Evolutionary conservation across 2,113 vertebrate genomes (phyloP).

Genomic region (Platysteira castanea): DNA sequence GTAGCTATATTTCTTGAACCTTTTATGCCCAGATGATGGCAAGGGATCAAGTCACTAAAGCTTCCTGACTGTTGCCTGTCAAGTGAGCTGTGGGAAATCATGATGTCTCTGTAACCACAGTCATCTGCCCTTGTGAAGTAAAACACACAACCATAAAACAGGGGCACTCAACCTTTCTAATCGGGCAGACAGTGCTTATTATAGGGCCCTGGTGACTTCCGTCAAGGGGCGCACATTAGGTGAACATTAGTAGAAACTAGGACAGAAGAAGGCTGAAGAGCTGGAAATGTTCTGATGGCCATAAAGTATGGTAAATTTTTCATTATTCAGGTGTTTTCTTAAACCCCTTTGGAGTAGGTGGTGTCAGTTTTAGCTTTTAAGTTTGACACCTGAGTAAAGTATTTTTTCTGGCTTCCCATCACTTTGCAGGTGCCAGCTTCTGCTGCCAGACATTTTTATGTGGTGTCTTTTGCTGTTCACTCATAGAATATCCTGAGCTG

Average conservation of each 20-base stretch:
- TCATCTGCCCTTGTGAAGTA: background rate
- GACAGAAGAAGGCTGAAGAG: background rate
- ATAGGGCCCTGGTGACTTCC: background rate
- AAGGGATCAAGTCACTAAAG: background rate
- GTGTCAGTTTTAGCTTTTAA: background rate
- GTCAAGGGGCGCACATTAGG: background rate
- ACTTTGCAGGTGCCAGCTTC: background rate
- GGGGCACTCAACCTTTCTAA: background rate
- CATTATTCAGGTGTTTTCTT: background rate
- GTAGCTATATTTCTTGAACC: background rate
- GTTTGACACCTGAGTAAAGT: background rate
- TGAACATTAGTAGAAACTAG: background rate
- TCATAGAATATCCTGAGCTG: background rate
- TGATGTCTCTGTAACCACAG: background rate
- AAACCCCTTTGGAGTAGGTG: background rate
- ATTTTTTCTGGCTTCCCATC: background rate
- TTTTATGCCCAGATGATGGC: background rate
- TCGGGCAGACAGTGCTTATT: background rate
- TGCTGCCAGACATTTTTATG: background rate
- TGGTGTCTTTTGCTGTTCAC: background rate
- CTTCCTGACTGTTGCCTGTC: background rate
- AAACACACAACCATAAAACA: background rate
- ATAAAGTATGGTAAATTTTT: background rate
- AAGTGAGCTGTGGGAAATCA: background rate
- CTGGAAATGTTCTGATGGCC: background rate